Evolutionary conservation across 2,113 vertebrate genomes (phyloP).

Genomic region (Notothenia rossii): DNA sequence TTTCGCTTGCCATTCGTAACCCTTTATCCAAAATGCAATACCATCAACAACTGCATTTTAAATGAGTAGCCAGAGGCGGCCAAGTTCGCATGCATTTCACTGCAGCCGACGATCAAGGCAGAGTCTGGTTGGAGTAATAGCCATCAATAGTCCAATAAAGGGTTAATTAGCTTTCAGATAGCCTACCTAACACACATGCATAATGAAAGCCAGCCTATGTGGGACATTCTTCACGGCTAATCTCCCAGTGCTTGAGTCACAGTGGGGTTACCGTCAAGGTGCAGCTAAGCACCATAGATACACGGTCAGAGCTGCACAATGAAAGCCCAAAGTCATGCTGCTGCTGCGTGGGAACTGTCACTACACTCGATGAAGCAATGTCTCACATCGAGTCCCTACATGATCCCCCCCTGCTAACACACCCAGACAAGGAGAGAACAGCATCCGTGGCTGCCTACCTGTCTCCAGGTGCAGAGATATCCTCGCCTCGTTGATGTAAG

Average conservation of each 20-base stretch:
- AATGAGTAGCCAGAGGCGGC: constrained; percentile 39
- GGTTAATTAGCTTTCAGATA: constrained; percentile 12
- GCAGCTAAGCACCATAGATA: constrained; percentile 44
- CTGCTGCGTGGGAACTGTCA: constrained; percentile 47
- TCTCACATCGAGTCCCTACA: background rate
- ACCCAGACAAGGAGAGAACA: constrained; percentile 31
- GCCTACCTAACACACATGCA: background rate
- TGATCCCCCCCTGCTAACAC: constrained; percentile 11
- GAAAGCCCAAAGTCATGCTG: constrained; percentile 62
- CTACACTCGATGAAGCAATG: constrained; percentile 14
- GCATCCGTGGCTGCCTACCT: constrained; percentile 84
- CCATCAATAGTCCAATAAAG: constrained; percentile 14
- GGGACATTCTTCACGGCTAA: background rate
- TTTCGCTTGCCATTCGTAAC: constrained; percentile 1
- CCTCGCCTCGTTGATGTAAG: constrained; percentile 95
- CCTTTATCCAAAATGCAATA: constrained; percentile 8
- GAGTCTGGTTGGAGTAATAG: constrained; percentile 34
- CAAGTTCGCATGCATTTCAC: constrained; percentile 55
- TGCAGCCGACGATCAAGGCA: constrained; percentile 48
- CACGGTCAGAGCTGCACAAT: constrained; percentile 50
- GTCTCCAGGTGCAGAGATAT: constrained; percentile 95
- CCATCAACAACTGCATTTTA: constrained; percentile 45
- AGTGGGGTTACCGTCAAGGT: constrained; percentile 37
- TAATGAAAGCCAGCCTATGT: background rate
- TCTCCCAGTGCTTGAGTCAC: constrained; percentile 54